phyloP scores from a whole-genome alignment of 2,888 invertebrate species.

The Melinaea menophilus region DNA sequence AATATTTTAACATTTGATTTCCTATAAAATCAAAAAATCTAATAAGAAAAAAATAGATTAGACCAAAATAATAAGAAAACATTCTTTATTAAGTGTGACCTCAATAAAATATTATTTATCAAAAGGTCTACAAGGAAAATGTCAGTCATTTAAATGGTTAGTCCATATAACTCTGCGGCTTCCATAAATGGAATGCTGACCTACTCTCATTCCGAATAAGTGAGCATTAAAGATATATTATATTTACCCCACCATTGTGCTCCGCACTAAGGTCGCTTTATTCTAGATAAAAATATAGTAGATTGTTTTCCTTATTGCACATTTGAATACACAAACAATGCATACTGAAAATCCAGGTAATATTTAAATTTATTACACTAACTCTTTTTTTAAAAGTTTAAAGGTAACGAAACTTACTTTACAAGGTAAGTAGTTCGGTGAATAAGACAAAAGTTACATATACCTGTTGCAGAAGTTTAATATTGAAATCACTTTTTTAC shows the following conservation, averaged over 20 bases:
- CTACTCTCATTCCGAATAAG: conserved; percentile 32
- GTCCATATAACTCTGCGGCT: conserved; percentile 29
- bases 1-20: too few relatives aligned
- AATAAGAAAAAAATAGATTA: too few relatives aligned
- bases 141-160: conserved; percentile 29
- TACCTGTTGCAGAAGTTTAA: too few relatives aligned
- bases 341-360: conserved; percentile 4
- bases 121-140: conserved; percentile 24
- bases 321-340: conserved; percentile 3
- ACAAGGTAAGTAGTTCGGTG: conserved; percentile 3
- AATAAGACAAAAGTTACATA: background rate
- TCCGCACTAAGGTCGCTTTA: conserved; percentile 33
- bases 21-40: too few relatives aligned
- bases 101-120: conserved; percentile 26
- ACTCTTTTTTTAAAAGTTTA: conserved; percentile 4
- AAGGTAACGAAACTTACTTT: background rate
- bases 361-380: conserved; percentile 1
- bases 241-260: conserved; percentile 33
- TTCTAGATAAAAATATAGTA: conserved; percentile 29
- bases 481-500: background rate
- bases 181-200: conserved; percentile 31
- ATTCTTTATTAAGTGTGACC: conserved; percentile 22
- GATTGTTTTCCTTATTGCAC: conserved; percentile 23
- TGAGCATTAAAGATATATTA: conserved; percentile 31
- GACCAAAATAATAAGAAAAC: conserved; percentile 12